phyloP scores from a whole-genome alignment of 2,888 invertebrate genomes.

The Oscheius sp. region DNA sequence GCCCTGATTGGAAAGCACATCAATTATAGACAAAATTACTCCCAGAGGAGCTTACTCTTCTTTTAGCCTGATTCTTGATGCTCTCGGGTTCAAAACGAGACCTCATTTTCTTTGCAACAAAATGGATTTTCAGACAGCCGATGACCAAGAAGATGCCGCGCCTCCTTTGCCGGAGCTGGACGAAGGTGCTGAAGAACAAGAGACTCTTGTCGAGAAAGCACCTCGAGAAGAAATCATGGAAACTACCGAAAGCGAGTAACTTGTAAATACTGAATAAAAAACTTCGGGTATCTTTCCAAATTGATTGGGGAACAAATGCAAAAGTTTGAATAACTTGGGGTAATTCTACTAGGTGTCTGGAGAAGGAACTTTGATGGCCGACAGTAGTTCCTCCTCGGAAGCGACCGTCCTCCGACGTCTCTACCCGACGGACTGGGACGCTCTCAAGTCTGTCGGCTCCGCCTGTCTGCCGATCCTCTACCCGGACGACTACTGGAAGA shows the following conservation, averaged over 20 bases:
- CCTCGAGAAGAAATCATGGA: too few relatives aligned
- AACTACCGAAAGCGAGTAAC: neutral
- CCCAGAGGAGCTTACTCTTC: neutral
- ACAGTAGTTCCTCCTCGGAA: neutral
- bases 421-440: neutral
- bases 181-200: too few relatives aligned
- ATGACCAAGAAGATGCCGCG: too few relatives aligned
- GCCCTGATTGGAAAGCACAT: neutral
- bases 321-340: neutral
- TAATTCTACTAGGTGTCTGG: neutral
- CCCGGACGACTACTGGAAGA: conserved; percentile 13
- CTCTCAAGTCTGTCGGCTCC: conserved; percentile 1
- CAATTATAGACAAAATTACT: neutral
- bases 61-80: neutral
- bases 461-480: conserved; percentile 9
- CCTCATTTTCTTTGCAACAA: neutral
- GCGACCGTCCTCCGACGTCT: neutral
- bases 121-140: too few relatives aligned
- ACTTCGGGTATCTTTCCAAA: neutral
- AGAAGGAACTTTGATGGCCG: neutral
- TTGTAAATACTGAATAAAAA: conserved; percentile 2
- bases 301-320: too few relatives aligned
- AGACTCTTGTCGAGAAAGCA: too few relatives aligned
- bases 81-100: neutral
- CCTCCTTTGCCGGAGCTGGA: too few relatives aligned